These are phyloP conservation scores for Vanessa atalanta DNA, from an alignment of 1,140 invertebrate genomes.

Conservation along the genomic window DNA sequence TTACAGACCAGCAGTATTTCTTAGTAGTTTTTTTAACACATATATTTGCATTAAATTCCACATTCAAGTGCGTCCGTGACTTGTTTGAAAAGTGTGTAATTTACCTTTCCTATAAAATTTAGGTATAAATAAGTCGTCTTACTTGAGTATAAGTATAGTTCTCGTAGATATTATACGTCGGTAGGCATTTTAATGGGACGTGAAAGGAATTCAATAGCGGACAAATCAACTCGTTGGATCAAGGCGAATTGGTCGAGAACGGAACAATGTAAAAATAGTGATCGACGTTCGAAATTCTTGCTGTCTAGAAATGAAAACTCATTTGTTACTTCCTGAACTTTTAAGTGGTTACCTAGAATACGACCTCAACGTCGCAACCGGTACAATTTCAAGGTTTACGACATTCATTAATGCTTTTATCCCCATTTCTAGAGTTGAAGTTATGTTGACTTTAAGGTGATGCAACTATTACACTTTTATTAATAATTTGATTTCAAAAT, in stretches of 20 bases:
- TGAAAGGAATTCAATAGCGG: slow-evolving; percentile 49
- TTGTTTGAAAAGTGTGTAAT: slow-evolving; percentile 13
- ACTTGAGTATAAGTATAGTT: neutral
- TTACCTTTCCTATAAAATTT: slow-evolving; percentile 22
- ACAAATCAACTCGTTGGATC: slow-evolving; percentile 43
- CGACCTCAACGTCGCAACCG: slow-evolving; percentile 24
- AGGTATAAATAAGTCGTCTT: slow-evolving; percentile 11
- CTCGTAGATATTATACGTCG: slow-evolving; percentile 24
- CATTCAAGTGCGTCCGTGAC: slow-evolving; percentile 10
- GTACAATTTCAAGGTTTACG: slow-evolving; percentile 35
- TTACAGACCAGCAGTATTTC: slow-evolving; percentile 21
- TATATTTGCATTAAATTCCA: slow-evolving; percentile 10
- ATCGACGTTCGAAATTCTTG: slow-evolving; percentile 26
- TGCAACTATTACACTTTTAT: slow-evolving; percentile 42
- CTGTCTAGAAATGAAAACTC: slow-evolving; percentile 30
- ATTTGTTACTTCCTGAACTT: slow-evolving; percentile 39
- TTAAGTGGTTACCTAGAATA: slow-evolving; percentile 28
- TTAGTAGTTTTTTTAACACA: slow-evolving; percentile 12
- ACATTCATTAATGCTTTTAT: slow-evolving; percentile 30
- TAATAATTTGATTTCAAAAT: slow-evolving; percentile 46
- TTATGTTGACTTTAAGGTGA: slow-evolving; percentile 38
- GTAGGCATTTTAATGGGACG: slow-evolving; percentile 44
- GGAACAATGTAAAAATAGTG: slow-evolving; percentile 46
- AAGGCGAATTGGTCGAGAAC: slow-evolving; percentile 49
- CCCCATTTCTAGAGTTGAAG: slow-evolving; percentile 39